Evolutionary conservation across 2,113 vertebrate genomes (phyloP).

Genomic region (Pteruthius melanotis): DNA sequence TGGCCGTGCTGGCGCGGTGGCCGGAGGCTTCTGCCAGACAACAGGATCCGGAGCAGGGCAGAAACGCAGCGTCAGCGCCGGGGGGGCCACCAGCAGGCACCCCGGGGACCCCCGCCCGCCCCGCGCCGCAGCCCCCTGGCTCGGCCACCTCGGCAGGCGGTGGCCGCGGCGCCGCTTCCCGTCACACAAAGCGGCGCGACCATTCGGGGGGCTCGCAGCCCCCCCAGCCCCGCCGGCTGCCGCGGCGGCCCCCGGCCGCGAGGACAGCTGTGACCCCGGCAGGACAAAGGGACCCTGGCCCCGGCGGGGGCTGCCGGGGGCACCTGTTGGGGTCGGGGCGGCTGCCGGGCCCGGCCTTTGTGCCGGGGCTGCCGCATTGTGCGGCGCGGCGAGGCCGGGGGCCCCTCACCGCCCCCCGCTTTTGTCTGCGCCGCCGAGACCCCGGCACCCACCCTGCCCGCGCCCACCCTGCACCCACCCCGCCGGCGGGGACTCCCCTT

Average conservation of each 20-base stretch:
- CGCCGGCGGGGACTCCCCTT: background rate
- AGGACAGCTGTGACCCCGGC: conserved; percentile 3
- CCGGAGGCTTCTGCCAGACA: background rate
- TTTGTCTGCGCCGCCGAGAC: background rate
- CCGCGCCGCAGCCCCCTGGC: background rate
- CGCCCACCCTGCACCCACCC: background rate
- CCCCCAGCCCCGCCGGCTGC: background rate
- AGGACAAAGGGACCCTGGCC: background rate
- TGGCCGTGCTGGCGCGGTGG: background rate
- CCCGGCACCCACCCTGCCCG: background rate
- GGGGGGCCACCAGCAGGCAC: background rate
- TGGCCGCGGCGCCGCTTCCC: background rate
- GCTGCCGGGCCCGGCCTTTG: background rate
- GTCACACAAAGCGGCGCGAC: background rate
- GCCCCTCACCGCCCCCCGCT: background rate
- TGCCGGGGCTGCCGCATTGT: conserved; percentile 5
- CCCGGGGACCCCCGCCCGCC: background rate
- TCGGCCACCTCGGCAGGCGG: background rate
- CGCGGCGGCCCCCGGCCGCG: background rate
- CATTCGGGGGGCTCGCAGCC: background rate
- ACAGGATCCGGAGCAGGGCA: background rate
- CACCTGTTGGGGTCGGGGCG: background rate
- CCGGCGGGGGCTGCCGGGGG: background rate
- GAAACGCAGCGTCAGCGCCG: background rate
- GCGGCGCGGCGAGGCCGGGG: background rate